A percentile compares a stretch with the other conserved stretches of the same genome.
phyloP scores from a whole-genome alignment of 2,888 invertebrate species.

The Pyralis farinalis region DNA sequence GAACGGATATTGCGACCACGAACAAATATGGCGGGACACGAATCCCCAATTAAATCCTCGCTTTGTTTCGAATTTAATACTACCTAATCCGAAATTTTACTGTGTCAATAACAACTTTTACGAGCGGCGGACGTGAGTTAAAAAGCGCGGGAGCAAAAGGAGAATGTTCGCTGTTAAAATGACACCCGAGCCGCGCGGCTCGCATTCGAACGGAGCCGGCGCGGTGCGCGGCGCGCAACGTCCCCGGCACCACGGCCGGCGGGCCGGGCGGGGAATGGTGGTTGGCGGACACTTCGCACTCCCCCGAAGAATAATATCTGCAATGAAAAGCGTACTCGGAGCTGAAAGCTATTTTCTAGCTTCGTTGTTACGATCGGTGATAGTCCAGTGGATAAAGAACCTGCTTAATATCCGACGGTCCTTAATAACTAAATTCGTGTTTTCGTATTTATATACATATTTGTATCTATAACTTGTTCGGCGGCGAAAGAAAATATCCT shows the following conservation, averaged over 20 bases:
- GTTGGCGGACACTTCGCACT: neutral
- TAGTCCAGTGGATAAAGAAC: too few relatives aligned
- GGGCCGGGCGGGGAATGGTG: conserved; percentile 7
- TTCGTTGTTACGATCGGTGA: too few relatives aligned
- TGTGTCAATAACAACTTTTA: conserved; percentile 77
- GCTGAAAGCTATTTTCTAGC: too few relatives aligned
- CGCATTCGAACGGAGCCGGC: conserved; percentile 28
- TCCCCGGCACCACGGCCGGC: too few relatives aligned
- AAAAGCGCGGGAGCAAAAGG: conserved; percentile 63
- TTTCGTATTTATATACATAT: too few relatives aligned
- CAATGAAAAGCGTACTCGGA: too few relatives aligned
- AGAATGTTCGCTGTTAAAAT: conserved; percentile 43
- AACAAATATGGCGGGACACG: conserved; percentile 38
- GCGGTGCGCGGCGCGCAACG: conserved; percentile 19
- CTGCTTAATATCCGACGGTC: too few relatives aligned
- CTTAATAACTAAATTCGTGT: too few relatives aligned
- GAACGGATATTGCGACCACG: conserved; percentile 36
- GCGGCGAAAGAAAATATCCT: too few relatives aligned
- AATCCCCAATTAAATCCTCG: conserved; percentile 73
- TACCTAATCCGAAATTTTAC: conserved; percentile 76
- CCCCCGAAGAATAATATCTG: neutral
- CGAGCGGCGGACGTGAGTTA: conserved; percentile 39
- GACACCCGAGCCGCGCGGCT: conserved; percentile 50
- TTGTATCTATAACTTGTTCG: too few relatives aligned
- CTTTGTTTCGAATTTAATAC: conserved; percentile 76